A percentile compares a stretch with the other conserved stretches of the same genome.
Conservation (phyloP, 92 coral and sea anemone species). For the Epizoanthus stellaris region DNA sequence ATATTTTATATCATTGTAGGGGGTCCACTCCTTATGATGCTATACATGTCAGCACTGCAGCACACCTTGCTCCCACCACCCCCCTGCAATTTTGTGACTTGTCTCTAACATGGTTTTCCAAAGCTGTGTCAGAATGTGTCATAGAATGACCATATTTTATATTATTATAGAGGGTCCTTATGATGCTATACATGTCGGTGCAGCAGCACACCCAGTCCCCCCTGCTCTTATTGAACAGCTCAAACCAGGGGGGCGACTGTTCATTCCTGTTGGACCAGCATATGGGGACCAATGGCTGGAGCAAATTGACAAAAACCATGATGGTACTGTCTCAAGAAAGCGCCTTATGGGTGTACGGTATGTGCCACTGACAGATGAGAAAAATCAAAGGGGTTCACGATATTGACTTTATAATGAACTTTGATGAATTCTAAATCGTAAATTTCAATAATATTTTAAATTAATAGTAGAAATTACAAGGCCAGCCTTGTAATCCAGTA, state of each 20-base stretch:
- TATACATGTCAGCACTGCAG: conserved; percentile 99
- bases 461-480: too few species aligned
- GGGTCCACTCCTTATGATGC: conserved; percentile 87
- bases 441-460: neutral
- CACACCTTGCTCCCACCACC: conserved; percentile 76
- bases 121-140: neutral
- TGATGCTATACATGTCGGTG: conserved; percentile 99
- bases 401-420: neutral
- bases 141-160: neutral
- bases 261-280: conserved; percentile 94
- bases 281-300: conserved; percentile 95
- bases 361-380: conserved; percentile 92
- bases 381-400: conserved; percentile 58
- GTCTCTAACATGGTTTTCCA: too few species aligned
- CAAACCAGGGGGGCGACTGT: conserved; percentile 92
- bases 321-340: conserved; percentile 81
- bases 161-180: conserved; percentile 77
- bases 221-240: conserved; percentile 89
- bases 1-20: conserved; percentile 45
- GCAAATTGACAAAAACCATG: conserved; percentile 89
- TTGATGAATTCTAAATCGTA: neutral
- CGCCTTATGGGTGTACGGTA: conserved; percentile 95
- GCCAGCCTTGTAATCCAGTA: too few species aligned
- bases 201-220: conserved; percentile 96
- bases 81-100: too few species aligned